Conservation (phyloP, 1,140 invertebrate species). For the Phymorhynchus buccinoides region DNA sequence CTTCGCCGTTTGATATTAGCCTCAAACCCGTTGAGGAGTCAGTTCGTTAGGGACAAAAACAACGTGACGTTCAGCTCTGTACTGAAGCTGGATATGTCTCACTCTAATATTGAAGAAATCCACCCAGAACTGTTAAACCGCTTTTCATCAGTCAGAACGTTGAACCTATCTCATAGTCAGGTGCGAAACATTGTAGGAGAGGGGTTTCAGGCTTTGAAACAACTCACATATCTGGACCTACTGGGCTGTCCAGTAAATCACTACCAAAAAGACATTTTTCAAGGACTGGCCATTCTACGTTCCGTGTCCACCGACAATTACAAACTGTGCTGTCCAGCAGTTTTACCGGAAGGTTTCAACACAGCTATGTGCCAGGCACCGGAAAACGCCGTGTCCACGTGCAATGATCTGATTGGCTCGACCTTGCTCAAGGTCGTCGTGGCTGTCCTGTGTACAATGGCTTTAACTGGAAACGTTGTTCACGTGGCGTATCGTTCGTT, state of each 20-base stretch:
- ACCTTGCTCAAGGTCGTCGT: slow-evolving; percentile 26
- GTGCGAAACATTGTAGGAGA: not conserved
- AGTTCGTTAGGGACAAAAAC: not conserved
- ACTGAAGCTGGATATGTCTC: not conserved
- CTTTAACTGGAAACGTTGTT: slow-evolving; percentile 47
- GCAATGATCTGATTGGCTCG: slow-evolving; percentile 41
- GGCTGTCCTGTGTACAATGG: slow-evolving; percentile 39
- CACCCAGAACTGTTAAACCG: not conserved
- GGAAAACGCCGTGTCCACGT: slow-evolving; percentile 46
- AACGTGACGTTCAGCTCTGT: not conserved
- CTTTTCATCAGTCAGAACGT: not conserved
- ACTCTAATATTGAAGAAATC: not conserved
- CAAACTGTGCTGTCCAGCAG: slow-evolving; percentile 47
- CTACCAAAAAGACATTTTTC: not conserved
- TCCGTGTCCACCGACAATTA: slow-evolving; percentile 10
- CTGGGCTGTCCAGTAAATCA: not conserved
- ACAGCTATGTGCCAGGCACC: slow-evolving; percentile 33
- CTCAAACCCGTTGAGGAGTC: not conserved
- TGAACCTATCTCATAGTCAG: not conserved
- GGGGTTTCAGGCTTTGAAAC: not conserved
- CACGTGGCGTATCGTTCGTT: slow-evolving; percentile 41
- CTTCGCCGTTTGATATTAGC: not conserved
- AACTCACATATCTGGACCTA: not conserved
- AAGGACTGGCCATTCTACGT: slow-evolving; percentile 15
- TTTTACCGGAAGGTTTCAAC: slow-evolving; percentile 2